A percentile compares a stretch with the other conserved stretches of the same genome.
Conservation (phyloP, 2,113 vertebrate genomes). For the Calcarius ornatus region DNA sequence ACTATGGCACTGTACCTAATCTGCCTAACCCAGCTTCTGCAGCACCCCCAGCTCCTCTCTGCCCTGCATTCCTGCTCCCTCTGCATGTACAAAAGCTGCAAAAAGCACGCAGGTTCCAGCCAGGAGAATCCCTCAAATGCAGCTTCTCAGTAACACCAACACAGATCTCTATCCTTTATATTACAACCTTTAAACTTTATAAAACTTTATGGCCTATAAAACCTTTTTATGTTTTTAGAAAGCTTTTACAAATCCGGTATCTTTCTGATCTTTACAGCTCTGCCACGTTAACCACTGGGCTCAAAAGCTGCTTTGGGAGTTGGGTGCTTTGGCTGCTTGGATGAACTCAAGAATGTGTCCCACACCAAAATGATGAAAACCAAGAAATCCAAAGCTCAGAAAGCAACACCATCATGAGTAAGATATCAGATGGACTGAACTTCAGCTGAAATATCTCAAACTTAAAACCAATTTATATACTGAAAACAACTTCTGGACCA, state of each 20-base stretch:
- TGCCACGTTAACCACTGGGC: neutral
- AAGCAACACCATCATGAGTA: neutral
- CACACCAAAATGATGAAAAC: neutral
- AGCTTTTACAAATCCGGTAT: neutral
- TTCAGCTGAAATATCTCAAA: neutral
- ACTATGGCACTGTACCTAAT: neutral
- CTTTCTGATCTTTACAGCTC: neutral
- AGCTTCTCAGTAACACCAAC: neutral
- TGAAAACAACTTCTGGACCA: neutral
- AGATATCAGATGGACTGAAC: neutral
- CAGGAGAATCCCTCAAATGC: neutral
- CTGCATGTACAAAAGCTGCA: neutral
- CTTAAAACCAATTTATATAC: neutral
- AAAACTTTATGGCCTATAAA: neutral
- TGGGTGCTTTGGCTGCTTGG: neutral
- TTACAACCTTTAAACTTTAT: neutral
- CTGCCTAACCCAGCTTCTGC: neutral
- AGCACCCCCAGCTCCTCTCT: neutral
- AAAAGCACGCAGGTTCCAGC: rapidly evolving
- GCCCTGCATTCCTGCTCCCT: neutral
- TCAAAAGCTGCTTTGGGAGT: neutral
- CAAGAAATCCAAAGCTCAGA: neutral
- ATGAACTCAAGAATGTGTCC: neutral
- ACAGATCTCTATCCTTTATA: neutral
- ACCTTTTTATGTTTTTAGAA: neutral